Evolutionary conservation across 2,888 invertebrate species (phyloP), one percentile per base, ranked within the genome.

Genomic region (Plusia festucae): DNA sequence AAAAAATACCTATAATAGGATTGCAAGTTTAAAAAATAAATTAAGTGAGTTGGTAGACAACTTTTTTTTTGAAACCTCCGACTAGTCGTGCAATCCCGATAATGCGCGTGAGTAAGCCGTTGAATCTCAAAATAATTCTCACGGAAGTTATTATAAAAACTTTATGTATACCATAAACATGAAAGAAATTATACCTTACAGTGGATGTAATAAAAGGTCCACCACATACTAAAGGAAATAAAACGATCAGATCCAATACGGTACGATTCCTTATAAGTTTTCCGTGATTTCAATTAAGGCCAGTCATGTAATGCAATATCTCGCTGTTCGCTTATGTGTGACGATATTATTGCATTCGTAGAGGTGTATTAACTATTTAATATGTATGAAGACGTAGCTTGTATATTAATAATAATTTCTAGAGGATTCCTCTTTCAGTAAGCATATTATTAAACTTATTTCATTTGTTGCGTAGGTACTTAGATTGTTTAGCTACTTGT

Each of bases 241-340:
- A 22, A 34, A 30, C 20, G 32, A 34, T 54, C 55, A 58, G 18
- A 73, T 51, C 53, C 52, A 68, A 73, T 73, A 49, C 18, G 0
- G 9, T 11, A 49, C 44, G 22, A 52, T 65, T 40, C n/a, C 61
- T 74, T 69, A 61, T 74, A 73, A 60, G 70, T 73, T 74, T 53
- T 55, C 53, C 46, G 27, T 61, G 55, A 56, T 74, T 68, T 61
- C 58, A 69, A 73, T 65, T 61, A 59, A 61, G 53, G 46, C 9
- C 11, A 13, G 53, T 20, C 7, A 16, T 51, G n/a, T 73, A 73
- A 65, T 61, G 24, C 58, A 64, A 58, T 64, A 58, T 64, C 58
- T 53, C 49, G 16, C 9, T 20, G 24, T 9, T 18, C 7, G 46
- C 18, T 44, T 40, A 18, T 30, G 54, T 22, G n/a, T 54, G 22